A percentile compares a stretch with the other conserved stretches of the same genome.
These are phyloP conservation scores for Akabosia matsudoensis DNA, from an alignment of 1,140 invertebrate genomes.

Conservation along the genomic window DNA sequence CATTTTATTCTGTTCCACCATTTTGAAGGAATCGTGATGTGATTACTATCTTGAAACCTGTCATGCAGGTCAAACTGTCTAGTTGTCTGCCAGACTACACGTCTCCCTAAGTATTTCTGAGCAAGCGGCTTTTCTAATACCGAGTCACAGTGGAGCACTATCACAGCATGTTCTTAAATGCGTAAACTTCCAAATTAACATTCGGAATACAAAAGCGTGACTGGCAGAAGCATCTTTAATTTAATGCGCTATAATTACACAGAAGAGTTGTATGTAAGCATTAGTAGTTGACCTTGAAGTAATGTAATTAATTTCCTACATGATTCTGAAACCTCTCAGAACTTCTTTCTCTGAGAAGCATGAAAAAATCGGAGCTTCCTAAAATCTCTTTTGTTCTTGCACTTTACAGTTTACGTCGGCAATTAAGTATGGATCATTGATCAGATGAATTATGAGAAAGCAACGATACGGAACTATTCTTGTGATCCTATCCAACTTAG, in stretches of 20 bases:
- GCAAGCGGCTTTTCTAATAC: slow-evolving; percentile 7
- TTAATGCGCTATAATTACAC: too few species aligned
- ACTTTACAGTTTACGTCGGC: not conserved
- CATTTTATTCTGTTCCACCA: not conserved
- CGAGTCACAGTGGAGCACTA: too few species aligned
- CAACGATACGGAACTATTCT: slow-evolving; percentile 6
- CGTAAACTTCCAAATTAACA: too few species aligned
- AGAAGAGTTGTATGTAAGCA: too few species aligned
- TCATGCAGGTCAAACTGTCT: slow-evolving; percentile 44
- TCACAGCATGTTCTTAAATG: slow-evolving; percentile 3
- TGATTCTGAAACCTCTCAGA: too few species aligned
- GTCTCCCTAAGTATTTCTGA: slow-evolving; percentile 30
- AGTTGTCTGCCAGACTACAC: slow-evolving; percentile 40
- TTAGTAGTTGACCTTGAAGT: too few species aligned
- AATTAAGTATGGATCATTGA: slow-evolving; percentile 11
- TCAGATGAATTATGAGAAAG: slow-evolving; percentile 1
- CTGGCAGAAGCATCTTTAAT: too few species aligned
- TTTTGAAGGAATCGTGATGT: slow-evolving; percentile 22
- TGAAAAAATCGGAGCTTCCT: too few species aligned
- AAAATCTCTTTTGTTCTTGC: not conserved
- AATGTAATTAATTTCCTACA: too few species aligned
- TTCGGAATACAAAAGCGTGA: too few species aligned
- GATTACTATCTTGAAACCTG: slow-evolving; percentile 38
- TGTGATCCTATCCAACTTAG: not conserved
- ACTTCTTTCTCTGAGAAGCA: too few species aligned